Base-by-base conservation (phyloP, 2,888 invertebrate species). In the Ypsolopha sequella region DNA sequence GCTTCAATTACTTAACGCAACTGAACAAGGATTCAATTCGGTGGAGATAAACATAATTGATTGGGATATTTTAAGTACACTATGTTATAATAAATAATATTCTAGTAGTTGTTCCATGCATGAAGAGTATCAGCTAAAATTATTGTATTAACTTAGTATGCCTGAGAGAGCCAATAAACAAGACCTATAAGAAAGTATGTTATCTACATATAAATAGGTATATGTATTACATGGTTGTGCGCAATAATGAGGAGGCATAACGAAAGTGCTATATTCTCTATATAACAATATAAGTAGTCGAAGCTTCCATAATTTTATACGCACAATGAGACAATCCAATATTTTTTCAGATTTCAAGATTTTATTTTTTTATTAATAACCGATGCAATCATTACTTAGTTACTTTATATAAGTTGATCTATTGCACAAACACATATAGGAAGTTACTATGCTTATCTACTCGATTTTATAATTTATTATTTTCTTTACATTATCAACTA, bases 361-460 rank as follows among this genome's bases (percentile, higher is more conserved):
- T 24, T 24, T 45, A 45, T 33, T 33, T 41, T 41, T 11, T n/a
- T n/a, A n/a, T n/a, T 24, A 24, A 9, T 65, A 58, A 55, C 67
- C 64, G 62, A 65, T 61, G 64, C 65, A 56, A 74, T 64, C 65
- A 56, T 66, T 63, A 66, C 64, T 70, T 70, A 66, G 7, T 14
- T 64, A 63, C 59, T 66, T 65, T 66, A 62, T 62, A 65, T 66
- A 59, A 64, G 62, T 68, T 66, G 68, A 76, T 70, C 81, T 82
- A 84, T 82, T 76, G 80, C 85, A 84, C 81, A 80, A 77, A 84
- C 81, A 84, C 81, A 76, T 73, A 76, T 70, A 72, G 53, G 67
- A 75, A 73, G 65, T 69, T 68, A 63, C 80, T 81, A 81, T 71
- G 65, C 70, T 79, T 73, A 74, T 66, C 81, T 80, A 82, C 78